Conservation (phyloP, 2,113 vertebrate species). For the Anser cygnoides region DNA sequence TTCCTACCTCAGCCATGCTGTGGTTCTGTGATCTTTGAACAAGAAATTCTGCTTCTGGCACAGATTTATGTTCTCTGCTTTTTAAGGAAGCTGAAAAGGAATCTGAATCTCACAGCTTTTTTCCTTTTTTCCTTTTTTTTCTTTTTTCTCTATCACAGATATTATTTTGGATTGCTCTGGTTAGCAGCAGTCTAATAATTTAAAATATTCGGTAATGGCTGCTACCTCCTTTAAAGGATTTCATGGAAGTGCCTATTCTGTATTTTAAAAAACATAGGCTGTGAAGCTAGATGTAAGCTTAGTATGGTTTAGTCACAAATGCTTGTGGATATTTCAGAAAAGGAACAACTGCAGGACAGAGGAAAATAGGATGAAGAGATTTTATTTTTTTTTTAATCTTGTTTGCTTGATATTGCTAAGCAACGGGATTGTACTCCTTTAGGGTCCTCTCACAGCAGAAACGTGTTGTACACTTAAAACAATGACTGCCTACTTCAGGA, state of each 20-base stretch:
- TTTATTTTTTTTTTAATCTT: neutral
- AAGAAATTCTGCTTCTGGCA: neutral
- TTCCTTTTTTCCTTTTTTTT: too few species aligned
- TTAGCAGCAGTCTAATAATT: neutral
- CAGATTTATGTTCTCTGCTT: neutral
- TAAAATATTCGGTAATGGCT: neutral
- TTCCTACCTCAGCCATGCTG: neutral
- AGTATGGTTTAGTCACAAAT: neutral
- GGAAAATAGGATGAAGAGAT: neutral
- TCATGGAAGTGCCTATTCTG: neutral
- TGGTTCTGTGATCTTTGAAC: neutral
- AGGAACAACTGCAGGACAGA: neutral
- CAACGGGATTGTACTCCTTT: neutral
- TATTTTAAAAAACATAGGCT: neutral
- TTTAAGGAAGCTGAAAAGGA: neutral
- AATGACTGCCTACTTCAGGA: neutral
- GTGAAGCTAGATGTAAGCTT: neutral
- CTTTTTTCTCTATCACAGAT: neutral
- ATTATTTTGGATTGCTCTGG: neutral
- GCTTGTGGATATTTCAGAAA: neutral
- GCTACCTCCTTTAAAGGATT: neutral
- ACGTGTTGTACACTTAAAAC: neutral
- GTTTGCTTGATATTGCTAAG: conserved; percentile 9
- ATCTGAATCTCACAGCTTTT: neutral
- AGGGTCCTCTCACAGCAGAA: neutral